Evolutionary conservation across 2,888 invertebrate species (phyloP).

Genomic region (Chloromyia formosa): DNA sequence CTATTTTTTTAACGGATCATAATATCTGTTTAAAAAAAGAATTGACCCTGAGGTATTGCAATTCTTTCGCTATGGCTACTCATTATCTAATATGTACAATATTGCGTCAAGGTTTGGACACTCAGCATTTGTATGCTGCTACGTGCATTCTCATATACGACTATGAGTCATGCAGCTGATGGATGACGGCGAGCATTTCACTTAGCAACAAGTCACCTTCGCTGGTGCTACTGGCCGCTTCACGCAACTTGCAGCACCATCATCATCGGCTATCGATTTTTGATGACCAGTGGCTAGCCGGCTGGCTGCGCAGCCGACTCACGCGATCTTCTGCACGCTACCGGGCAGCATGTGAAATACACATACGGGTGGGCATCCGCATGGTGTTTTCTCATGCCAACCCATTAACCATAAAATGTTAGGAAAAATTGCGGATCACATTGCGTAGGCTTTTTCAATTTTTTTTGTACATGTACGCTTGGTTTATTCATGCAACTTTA

Average conservation of each 20-base stretch:
- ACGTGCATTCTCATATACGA: too few species aligned
- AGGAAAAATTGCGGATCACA: background rate
- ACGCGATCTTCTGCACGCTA: background rate
- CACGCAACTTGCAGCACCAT: background rate
- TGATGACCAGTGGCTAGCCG: slow-evolving; percentile 10
- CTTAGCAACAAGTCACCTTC: slow-evolving; percentile 6
- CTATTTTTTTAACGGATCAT: background rate
- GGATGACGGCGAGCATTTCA: background rate
- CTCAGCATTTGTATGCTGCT: background rate
- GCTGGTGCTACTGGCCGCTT: background rate
- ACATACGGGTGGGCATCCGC: background rate
- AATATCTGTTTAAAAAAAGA: background rate
- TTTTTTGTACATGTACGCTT: background rate
- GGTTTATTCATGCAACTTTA: too few species aligned
- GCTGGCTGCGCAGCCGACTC: background rate
- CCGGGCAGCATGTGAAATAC: slow-evolving; percentile 10
- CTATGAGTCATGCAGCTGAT: background rate
- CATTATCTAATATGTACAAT: background rate
- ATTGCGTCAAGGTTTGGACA: background rate
- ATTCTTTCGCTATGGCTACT: background rate
- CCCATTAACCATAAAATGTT: background rate
- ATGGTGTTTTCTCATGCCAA: background rate
- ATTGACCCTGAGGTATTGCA: background rate
- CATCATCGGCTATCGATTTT: background rate
- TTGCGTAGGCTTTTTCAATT: background rate